These are phyloP conservation scores for Mamestra brassicae DNA, from an alignment of 2,888 invertebrate species.

Conservation along the genomic window DNA sequence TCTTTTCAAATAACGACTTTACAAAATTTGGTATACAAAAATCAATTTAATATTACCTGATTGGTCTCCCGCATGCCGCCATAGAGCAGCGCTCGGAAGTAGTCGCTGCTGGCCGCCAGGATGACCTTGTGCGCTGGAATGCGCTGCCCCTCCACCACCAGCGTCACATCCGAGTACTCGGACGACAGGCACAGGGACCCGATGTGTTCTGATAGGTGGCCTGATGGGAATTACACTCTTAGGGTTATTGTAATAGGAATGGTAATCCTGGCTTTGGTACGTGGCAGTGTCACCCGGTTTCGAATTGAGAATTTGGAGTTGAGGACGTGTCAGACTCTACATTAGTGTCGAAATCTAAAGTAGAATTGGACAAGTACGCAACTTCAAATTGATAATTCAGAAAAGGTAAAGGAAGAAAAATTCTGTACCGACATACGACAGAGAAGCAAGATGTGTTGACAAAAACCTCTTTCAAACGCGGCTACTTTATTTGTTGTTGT, in stretches of 20 bases:
- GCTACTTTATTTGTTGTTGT: background rate
- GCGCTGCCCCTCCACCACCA: slow-evolving; percentile 95
- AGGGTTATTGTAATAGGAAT: background rate
- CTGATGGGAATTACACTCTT: slow-evolving; percentile 69
- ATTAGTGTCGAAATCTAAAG: too few species aligned
- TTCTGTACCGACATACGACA: too few species aligned
- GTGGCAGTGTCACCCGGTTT: background rate
- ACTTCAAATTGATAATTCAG: too few species aligned
- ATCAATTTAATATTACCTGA: too few species aligned
- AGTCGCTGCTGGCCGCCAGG: slow-evolving; percentile 98
- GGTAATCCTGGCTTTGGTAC: background rate
- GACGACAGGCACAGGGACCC: slow-evolving; percentile 96
- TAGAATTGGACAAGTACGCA: too few species aligned
- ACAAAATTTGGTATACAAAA: too few species aligned
- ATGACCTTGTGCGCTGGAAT: slow-evolving; percentile 93
- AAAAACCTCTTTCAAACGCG: too few species aligned
- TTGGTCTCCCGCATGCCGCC: slow-evolving; percentile 95
- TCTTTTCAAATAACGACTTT: too few species aligned
- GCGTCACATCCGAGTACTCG: slow-evolving; percentile 97
- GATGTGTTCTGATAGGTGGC: slow-evolving; percentile 96
- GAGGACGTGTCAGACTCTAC: too few species aligned
- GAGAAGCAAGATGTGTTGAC: too few species aligned
- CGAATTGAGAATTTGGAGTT: too few species aligned
- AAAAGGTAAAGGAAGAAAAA: too few species aligned
- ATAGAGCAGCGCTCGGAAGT: slow-evolving; percentile 96